These are phyloP conservation scores for Uropetala carovei DNA, from an alignment of 2,888 invertebrate genomes.

Conservation along the genomic window DNA sequence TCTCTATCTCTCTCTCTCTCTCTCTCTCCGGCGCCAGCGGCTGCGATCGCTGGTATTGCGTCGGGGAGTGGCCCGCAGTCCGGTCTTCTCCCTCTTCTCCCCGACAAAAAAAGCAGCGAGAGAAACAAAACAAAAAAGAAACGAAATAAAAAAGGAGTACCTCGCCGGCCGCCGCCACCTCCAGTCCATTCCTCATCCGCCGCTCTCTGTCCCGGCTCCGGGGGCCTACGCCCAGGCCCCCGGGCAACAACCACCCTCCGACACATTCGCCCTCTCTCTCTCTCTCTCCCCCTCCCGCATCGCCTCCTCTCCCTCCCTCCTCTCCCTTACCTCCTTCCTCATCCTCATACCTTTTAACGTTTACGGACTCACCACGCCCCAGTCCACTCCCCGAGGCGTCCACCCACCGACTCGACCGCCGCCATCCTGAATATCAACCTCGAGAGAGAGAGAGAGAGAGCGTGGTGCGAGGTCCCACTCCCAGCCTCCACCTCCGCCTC, in stretches of 20 bases:
- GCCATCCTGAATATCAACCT: conserved; percentile 19
- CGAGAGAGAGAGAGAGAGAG: background rate
- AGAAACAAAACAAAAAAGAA: conserved; percentile 6
- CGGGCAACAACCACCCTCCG: conserved; percentile 54
- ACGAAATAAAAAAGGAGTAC: background rate
- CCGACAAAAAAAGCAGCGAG: background rate
- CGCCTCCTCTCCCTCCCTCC: background rate
- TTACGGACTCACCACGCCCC: conserved; percentile 5
- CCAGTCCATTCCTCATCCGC: conserved; percentile 49
- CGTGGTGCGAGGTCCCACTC: too few species aligned
- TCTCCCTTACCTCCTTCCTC: background rate
- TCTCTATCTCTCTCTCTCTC: background rate
- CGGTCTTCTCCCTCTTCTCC: background rate
- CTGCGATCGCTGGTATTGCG: conserved; percentile 60
- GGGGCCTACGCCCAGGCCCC: conserved; percentile 60
- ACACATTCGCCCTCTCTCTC: background rate
- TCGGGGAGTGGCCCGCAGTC: conserved; percentile 51
- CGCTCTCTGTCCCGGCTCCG: background rate
- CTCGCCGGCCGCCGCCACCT: conserved; percentile 54
- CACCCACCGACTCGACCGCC: background rate
- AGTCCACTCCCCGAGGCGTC: conserved; percentile 15
- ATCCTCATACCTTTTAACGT: background rate
- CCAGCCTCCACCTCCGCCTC: background rate
- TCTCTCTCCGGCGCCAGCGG: conserved; percentile 41
- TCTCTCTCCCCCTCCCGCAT: background rate